A percentile compares a stretch with the other conserved stretches of the same genome.
phyloP scores from a whole-genome alignment of 2,797 vertebrate species.

The Pangasius krempfi region DNA sequence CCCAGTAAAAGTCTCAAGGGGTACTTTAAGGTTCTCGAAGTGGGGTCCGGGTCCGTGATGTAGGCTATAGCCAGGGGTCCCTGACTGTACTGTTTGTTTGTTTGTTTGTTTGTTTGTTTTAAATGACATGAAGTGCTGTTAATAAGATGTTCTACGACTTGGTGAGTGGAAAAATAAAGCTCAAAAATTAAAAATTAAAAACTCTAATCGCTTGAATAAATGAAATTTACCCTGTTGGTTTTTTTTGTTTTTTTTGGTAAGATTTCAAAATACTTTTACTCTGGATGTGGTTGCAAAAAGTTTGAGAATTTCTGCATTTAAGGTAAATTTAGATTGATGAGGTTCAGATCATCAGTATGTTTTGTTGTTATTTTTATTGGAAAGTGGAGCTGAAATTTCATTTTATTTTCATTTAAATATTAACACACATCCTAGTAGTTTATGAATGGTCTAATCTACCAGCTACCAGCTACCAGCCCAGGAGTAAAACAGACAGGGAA shows the following conservation, averaged over 20 bases:
- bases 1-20: not conserved
- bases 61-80: not conserved
- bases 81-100: not conserved
- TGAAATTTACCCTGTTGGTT: not conserved
- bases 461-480: too few species aligned
- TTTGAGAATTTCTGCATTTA: not conserved
- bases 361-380: not conserved
- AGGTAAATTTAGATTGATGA: not conserved
- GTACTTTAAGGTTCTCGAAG: not conserved
- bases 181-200: not conserved
- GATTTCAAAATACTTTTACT: not conserved
- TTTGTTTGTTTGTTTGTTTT: not conserved
- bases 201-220: not conserved
- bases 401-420: not conserved
- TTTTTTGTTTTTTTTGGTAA: too few species aligned
- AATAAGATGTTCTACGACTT: not conserved
- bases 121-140: not conserved
- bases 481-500: not conserved
- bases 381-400: not conserved
- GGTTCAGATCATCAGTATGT: not conserved
- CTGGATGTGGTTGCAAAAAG: not conserved
- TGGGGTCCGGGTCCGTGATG: not conserved
- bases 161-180: not conserved
- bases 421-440: not conserved
- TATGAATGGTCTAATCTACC: not conserved